These are phyloP conservation scores for Altica lythri DNA, from an alignment of 2,888 invertebrate species.

Conservation along the genomic window DNA sequence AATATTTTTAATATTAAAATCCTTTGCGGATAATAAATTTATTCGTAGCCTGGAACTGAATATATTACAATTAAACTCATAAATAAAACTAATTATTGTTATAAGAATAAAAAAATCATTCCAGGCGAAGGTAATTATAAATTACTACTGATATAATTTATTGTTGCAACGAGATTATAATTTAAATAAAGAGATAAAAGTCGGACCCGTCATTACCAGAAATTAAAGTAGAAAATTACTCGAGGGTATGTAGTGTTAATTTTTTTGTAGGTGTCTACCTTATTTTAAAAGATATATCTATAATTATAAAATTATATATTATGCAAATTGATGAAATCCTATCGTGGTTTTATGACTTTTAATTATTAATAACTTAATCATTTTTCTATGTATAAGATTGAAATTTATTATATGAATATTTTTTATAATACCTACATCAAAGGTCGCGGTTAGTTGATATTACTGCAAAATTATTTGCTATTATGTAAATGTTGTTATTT, in stretches of 20 bases:
- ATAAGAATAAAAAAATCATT: neutral
- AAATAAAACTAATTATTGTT: neutral
- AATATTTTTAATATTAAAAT: no score
- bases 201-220: neutral
- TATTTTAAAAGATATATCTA: neutral
- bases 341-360: neutral
- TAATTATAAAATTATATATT: no score
- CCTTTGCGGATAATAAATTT: no score
- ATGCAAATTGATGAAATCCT: neutral
- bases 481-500: no score
- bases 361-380: neutral
- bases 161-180: neutral
- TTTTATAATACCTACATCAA: no score
- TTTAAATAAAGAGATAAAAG: conserved; percentile 5
- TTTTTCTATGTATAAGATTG: no score
- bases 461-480: no score
- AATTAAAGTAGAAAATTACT: neutral
- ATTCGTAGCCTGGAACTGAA: no score
- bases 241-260: neutral
- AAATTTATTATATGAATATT: no score
- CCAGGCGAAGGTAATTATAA: neutral
- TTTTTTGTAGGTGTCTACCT: conserved; percentile 1
- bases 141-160: conserved; percentile 1
- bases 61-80: conserved; percentile 6
- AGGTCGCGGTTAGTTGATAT: no score